Evolutionary conservation across 37 sponge, comb jelly and placozoan species (phyloP).

Genomic region (Diacarnus erythraeanus): DNA sequence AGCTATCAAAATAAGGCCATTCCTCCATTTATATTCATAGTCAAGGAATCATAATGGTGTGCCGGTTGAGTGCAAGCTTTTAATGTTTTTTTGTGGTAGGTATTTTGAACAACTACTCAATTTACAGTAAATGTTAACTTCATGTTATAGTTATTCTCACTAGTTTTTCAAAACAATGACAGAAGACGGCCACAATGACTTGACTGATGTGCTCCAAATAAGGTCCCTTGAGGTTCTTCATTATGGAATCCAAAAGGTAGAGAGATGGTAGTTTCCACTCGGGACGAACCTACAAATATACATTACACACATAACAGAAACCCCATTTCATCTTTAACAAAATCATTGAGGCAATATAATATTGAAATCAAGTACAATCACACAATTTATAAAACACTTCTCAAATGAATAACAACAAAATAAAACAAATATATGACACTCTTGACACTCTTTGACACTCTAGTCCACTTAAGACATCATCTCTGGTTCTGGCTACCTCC

Average conservation of each 20-base stretch:
- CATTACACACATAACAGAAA: neutral
- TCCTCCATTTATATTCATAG: no score
- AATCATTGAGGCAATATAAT: neutral
- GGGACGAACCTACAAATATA: slow-evolving; percentile 49
- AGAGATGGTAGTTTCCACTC: slow-evolving; percentile 86
- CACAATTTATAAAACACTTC: neutral
- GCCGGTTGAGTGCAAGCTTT: no score
- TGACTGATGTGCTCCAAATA: slow-evolving; percentile 69
- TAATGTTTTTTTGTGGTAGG: no score
- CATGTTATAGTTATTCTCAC: slow-evolving; percentile 24
- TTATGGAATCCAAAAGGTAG: slow-evolving; percentile 94
- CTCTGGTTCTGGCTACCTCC: slow-evolving; percentile 44
- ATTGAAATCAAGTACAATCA: neutral
- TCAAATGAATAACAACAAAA: neutral
- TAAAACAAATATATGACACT: neutral
- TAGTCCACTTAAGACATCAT: neutral
- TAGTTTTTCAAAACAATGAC: slow-evolving; percentile 82
- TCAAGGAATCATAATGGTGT: no score
- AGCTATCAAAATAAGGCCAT: no score
- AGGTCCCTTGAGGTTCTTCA: slow-evolving; percentile 88
- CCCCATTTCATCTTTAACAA: neutral
- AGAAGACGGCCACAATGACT: slow-evolving; percentile 78
- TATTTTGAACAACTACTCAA: no score
- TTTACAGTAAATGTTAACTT: no score
- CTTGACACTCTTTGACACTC: neutral